Evolutionary conservation across 2,888 invertebrate genomes (phyloP).

Genomic region (Tillus elongatus): DNA sequence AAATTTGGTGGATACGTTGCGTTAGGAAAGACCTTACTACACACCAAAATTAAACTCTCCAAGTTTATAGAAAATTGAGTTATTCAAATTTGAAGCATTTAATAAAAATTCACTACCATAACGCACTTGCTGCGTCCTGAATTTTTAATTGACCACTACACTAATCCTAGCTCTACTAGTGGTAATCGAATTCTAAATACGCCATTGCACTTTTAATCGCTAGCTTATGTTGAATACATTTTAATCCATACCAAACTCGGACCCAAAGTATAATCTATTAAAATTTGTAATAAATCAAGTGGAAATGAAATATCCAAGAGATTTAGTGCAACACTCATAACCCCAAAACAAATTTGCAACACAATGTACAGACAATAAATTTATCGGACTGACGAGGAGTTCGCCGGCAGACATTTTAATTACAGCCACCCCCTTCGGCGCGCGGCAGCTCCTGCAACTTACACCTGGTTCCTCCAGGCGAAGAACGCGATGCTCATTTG

Average conservation of each 20-base stretch:
- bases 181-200: no score
- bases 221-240: no score
- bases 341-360: constrained; percentile 39
- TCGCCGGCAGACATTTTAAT: constrained; percentile 40
- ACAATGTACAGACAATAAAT: constrained; percentile 38
- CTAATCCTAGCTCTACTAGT: no score
- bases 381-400: constrained; percentile 37
- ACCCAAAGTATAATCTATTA: constrained; percentile 15
- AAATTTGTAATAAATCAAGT: constrained; percentile 28
- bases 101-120: no score
- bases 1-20: no score
- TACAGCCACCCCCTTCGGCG: constrained; percentile 32
- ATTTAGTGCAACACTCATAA: constrained; percentile 32
- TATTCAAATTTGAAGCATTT: no score
- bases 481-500: constrained; percentile 21
- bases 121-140: no score
- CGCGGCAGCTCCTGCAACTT: constrained; percentile 21
- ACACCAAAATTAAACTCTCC: no score
- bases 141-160: no score
- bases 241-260: not conserved
- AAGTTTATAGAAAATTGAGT: no score
- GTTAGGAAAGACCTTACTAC: no score
- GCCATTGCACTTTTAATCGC: no score
- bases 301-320: constrained; percentile 31
- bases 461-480: constrained; percentile 28